Base-by-base conservation (phyloP, 2,888 invertebrate genomes). In the Nezara viridula region DNA sequence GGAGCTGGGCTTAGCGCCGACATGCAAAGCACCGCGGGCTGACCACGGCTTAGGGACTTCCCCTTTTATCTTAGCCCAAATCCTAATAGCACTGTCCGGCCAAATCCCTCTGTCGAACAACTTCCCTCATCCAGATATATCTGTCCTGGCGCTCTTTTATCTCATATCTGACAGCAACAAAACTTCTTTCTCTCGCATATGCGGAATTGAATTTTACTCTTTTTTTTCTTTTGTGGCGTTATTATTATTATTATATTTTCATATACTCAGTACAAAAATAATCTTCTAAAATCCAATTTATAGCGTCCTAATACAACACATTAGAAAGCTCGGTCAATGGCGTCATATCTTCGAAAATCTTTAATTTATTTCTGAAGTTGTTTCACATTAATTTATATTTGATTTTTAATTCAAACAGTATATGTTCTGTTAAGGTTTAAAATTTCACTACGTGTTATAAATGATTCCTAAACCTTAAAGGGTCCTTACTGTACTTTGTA, bases 61-160 rank as follows among this genome's bases (percentile, higher is more conserved):
- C 55, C 86, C 88, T 88, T 88, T 88, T 88, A 88, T 88, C 73
- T 88, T 88, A 27, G 40, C 73, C 27, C 14, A 47, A 81, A 47
- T 47, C 81, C 81, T 81, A 81, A 81, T 81, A 81, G 44, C 44
- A 81, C 44, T 44, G 81, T 44, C 81, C 81, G 44, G 44, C 24
- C 81, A 81, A 81, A 81, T 81, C 81, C 81, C 44, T 1, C 81
- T 81, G 81, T 40, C 40, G 81, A 81, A 81, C 44, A 77, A 77
- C 10, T 81, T 81, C n/a, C 66, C 66, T 73, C 66, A 19, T 73
- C 37, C 66, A 37, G 32, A 73, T 73, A 4, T 73, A 73, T 73
- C 66, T 73, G 66, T 66, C 66, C 66, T 32, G 32, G 16, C 9
- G 7, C 37, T 73, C 66, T 21, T 73, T 73, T 73, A 73, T 73